phyloP scores from a whole-genome alignment of 2,797 vertebrate genomes.

The Iguana delicatissima region DNA sequence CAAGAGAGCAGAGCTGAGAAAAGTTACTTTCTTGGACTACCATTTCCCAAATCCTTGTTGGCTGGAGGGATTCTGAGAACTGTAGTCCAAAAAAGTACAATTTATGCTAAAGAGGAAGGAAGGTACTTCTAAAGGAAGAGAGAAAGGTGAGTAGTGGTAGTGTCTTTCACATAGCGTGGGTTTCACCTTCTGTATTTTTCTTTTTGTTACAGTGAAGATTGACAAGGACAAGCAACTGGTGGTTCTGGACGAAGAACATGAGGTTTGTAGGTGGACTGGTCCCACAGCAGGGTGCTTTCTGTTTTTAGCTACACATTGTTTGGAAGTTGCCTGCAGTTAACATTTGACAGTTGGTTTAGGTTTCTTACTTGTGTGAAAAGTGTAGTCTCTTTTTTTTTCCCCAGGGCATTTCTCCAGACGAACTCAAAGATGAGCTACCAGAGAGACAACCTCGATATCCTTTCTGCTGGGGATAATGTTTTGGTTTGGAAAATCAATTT shows the following conservation, averaged over 20 bases:
- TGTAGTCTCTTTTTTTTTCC: conserved; percentile 32
- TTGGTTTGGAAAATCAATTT: not conserved
- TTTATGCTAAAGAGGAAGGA: not conserved
- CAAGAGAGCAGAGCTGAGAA: too few relatives aligned
- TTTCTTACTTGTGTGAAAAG: not conserved
- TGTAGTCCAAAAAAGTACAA: too few relatives aligned
- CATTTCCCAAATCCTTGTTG: too few relatives aligned
- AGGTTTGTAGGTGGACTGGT: conserved; percentile 84
- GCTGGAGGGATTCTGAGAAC: too few relatives aligned
- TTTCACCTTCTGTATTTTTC: conserved; percentile 59
- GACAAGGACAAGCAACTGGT: conserved; percentile 92
- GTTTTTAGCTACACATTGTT: too few relatives aligned
- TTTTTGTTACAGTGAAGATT: conserved; percentile 90
- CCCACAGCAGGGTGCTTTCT: conserved; percentile 40
- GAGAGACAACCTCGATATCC: conserved; percentile 98
- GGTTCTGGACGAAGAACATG: conserved; percentile 92
- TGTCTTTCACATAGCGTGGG: not conserved
- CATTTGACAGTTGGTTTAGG: too few relatives aligned
- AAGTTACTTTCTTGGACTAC: too few relatives aligned
- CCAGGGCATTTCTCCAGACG: conserved; percentile 92
- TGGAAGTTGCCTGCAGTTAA: not conserved
- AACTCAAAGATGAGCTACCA: conserved; percentile 91
- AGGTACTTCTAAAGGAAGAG: not conserved
- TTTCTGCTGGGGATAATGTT: conserved; percentile 68
- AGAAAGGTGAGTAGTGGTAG: too few relatives aligned